These are phyloP conservation scores for Eubasilissa regina DNA, from an alignment of 1,140 invertebrate genomes.

Conservation along the genomic window DNA sequence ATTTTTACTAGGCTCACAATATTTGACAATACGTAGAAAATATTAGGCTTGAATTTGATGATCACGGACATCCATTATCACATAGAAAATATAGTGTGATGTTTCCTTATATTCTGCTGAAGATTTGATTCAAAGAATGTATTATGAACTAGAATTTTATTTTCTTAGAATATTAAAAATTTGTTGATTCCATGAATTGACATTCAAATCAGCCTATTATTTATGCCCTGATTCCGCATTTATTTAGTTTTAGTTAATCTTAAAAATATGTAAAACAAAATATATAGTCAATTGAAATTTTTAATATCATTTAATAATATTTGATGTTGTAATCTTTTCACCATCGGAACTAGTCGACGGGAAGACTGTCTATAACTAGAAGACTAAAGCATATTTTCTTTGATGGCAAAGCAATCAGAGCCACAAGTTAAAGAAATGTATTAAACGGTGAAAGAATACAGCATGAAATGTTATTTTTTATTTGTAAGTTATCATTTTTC, in stretches of 20 bases:
- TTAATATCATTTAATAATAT: no score
- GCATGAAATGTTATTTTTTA: no score
- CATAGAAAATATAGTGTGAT: neutral
- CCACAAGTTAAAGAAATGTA: no score
- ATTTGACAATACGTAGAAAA: slow-evolving; percentile 15
- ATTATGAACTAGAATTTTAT: no score
- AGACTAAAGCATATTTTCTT: no score
- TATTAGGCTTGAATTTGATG: slow-evolving; percentile 2
- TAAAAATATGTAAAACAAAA: slow-evolving; percentile 8
- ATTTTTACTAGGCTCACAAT: slow-evolving; percentile 11
- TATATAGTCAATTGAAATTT: neutral
- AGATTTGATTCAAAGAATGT: neutral
- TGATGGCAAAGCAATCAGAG: no score
- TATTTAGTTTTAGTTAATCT: slow-evolving; percentile 36
- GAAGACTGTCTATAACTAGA: no score
- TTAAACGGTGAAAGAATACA: no score
- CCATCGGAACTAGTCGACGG: no score
- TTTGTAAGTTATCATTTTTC: neutral
- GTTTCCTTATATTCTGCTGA: neutral
- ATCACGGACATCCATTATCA: neutral
- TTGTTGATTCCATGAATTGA: no score
- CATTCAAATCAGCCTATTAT: neutral
- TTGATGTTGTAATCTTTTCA: no score
- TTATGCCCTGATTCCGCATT: slow-evolving; percentile 13
- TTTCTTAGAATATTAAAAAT: no score